phyloP scores from a whole-genome alignment of 2,113 vertebrate species.

The Candoia aspera region DNA sequence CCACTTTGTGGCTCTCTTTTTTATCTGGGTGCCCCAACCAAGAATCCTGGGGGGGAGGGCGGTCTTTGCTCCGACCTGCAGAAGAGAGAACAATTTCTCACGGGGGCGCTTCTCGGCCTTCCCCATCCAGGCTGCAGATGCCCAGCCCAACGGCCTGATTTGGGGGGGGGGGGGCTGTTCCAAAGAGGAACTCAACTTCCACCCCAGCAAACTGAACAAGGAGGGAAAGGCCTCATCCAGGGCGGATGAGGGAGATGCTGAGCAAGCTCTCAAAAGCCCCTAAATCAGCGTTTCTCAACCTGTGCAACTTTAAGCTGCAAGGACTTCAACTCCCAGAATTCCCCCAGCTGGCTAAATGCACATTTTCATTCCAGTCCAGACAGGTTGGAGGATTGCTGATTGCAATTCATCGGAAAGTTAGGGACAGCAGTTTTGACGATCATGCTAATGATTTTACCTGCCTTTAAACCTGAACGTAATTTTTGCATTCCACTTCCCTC shows the following conservation, averaged over 20 bases:
- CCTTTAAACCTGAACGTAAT: neutral
- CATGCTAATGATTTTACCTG: neutral
- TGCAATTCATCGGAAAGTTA: neutral
- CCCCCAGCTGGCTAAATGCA: no score
- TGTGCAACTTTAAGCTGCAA: no score
- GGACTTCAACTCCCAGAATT: no score
- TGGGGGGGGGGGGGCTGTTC: neutral
- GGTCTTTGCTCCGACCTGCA: neutral
- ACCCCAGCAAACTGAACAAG: no score
- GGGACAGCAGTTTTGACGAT: no score
- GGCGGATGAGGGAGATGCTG: no score
- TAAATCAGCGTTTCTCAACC: no score
- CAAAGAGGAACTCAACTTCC: no score
- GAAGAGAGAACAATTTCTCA: neutral
- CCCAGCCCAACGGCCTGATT: neutral
- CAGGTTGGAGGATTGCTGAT: neutral
- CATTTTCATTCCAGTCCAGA: no score
- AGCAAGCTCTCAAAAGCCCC: no score
- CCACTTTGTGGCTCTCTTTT: neutral
- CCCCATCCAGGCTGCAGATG: neutral
- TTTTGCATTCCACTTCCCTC: neutral
- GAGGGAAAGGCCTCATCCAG: no score
- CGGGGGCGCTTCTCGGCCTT: neutral
- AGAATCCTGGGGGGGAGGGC: neutral
- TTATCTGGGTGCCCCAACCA: neutral